Base-by-base conservation (phyloP, 2,797 vertebrate genomes). In the Falco rusticolus region DNA sequence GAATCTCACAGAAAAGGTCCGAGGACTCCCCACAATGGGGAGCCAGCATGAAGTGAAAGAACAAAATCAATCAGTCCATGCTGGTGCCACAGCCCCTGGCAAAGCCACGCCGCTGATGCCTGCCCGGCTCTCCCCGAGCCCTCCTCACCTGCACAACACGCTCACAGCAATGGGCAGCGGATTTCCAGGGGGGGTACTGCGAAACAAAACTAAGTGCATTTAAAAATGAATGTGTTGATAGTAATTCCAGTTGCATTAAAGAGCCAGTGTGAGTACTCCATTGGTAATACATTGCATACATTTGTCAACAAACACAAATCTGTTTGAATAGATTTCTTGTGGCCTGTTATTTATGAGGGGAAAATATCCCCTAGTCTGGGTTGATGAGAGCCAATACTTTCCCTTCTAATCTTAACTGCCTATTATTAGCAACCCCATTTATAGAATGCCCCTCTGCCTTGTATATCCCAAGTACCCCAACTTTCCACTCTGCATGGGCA, bases 321-420 rank as follows among this genome's bases (percentile, higher is more conserved):
- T 24, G 16, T 59, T 45, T 5, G 22, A 94, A 80, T 39, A 68
- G 34, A 79, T 84, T 93, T 91, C 87, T 82, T 78, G 71, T 89
- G 86, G 79, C 66, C 72, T 70, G 59, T 79, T 84, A 61, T 90
- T 92, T 79, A 79, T 4, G 65, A 96, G 61, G 47, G 87, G 79
- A 92, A 94, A 91, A 85, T 77, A 68, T 86, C 48, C 77, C 79
- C 76, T 60, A 22, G 34, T 37, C 69, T 8, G 24, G 76, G 92
- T 51, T 93, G 87, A 81, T 24, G 84, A 63, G 89, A 96, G 72
- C 70, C 72, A 31, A 11, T 3, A 45, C 60, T 91, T 79, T 78
- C 64, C 72, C 45, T 66, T 82, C 77, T 84, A 68, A 89, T 91
- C 93, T 91, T 66, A 37, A 82, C 57, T 75, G 56, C 80, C 87